Conservation (phyloP, 2,113 vertebrate species). For the Catharus minimus region DNA sequence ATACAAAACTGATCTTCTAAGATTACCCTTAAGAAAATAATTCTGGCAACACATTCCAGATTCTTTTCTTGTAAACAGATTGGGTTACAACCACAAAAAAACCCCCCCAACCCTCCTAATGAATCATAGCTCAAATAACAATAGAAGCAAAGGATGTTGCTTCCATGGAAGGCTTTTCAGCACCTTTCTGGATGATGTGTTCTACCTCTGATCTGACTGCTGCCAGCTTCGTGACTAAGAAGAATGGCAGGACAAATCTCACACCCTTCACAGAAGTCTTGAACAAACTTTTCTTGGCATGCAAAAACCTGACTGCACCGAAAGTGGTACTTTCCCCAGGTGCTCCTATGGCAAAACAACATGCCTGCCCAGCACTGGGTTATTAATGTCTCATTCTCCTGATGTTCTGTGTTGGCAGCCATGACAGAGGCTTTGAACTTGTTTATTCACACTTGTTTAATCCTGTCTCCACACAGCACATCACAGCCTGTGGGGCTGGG, state of each 20-base stretch:
- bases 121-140: constrained; percentile 39
- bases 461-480: constrained; percentile 70
- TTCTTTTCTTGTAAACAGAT: background rate
- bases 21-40: background rate
- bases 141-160: background rate
- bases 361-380: constrained; percentile 39
- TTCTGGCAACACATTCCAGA: background rate
- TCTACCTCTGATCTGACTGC: constrained; percentile 4
- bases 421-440: constrained; percentile 77
- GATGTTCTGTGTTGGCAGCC: constrained; percentile 57
- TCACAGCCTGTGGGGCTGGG: constrained; percentile 68
- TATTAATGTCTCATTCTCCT: constrained; percentile 74
- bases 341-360: constrained; percentile 64
- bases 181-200: background rate
- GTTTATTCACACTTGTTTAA: constrained; percentile 85
- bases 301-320: background rate
- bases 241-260: background rate
- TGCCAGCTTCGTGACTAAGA: constrained; percentile 50
- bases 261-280: background rate
- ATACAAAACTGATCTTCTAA: background rate
- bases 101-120: background rate
- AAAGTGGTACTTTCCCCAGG: constrained; percentile 60
- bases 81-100: background rate
- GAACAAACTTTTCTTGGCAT: background rate
- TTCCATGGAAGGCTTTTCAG: background rate